These are phyloP conservation scores for Tiliacea aurago DNA, from an alignment of 2,888 invertebrate species.

Conservation along the genomic window DNA sequence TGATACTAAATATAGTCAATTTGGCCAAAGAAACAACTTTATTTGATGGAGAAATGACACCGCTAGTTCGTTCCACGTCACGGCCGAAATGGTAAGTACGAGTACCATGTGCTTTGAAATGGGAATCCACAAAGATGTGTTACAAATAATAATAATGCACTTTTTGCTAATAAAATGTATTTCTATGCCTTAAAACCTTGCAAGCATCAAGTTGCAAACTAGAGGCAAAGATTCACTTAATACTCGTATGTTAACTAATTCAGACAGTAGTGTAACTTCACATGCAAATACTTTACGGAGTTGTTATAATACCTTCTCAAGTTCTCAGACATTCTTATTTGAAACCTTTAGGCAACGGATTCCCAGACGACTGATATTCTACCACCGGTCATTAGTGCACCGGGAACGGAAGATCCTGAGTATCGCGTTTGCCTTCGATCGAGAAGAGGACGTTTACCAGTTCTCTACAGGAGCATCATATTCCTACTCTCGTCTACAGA, in stretches of 20 bases:
- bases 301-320: not conserved
- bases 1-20: constrained; percentile 99
- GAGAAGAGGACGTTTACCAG: constrained; percentile 98
- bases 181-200: not conserved
- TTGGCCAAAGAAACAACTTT: constrained; percentile 97
- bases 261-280: not conserved
- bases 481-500: constrained; percentile 97
- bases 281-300: not conserved
- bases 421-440: constrained; percentile 98
- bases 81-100: constrained; percentile 96
- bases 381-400: constrained; percentile 97
- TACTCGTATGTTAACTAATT: constrained; percentile 40
- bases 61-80: constrained; percentile 97
- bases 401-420: constrained; percentile 97
- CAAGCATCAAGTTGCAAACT: constrained; percentile 14
- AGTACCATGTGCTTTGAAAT: constrained; percentile 63
- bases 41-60: constrained; percentile 97
- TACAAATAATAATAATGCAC: not conserved
- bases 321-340: constrained; percentile 23
- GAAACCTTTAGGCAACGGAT: constrained; percentile 92
- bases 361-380: constrained; percentile 96
- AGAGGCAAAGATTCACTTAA: constrained; percentile 5
- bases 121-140: not conserved
- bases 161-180: not conserved
- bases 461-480: constrained; percentile 98